A percentile compares a stretch with the other conserved stretches of the same genome.
Evolutionary conservation across 2,113 vertebrate species (phyloP).

Genomic region (Pluvianellus socialis): DNA sequence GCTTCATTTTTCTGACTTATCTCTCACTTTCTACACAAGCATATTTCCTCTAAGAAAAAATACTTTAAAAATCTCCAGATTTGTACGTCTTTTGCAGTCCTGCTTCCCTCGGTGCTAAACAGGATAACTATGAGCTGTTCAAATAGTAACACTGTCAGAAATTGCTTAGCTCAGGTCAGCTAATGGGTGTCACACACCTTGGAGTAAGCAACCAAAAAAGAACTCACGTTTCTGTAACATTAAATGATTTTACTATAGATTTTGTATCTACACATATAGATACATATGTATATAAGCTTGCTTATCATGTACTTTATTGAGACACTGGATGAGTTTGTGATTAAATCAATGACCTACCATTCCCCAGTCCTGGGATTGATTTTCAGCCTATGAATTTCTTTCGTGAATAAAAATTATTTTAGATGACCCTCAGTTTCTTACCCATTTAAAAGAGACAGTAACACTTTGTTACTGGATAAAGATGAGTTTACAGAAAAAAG

Average conservation of each 20-base stretch:
- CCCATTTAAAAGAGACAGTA: not conserved
- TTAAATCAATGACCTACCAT: not conserved
- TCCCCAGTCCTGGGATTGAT: not conserved
- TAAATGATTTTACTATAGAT: not conserved
- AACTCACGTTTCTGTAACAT: not conserved
- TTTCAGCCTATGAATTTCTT: not conserved
- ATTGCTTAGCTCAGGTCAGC: not conserved
- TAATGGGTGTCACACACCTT: not conserved
- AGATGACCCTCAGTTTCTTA: not conserved
- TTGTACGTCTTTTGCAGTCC: not conserved
- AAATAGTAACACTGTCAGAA: not conserved
- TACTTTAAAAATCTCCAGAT: not conserved
- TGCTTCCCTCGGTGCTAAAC: not conserved
- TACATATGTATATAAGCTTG: not conserved
- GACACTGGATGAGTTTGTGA: not conserved
- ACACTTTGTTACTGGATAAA: not conserved
- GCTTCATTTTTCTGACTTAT: not conserved
- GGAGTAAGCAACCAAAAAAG: not conserved
- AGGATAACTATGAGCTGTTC: not conserved
- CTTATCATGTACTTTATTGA: not conserved
- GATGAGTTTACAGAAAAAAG: not conserved
- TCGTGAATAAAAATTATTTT: not conserved
- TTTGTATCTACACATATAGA: not conserved
- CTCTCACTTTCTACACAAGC: not conserved
- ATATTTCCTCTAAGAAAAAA: not conserved